Evolutionary conservation across 2,888 invertebrate species (phyloP).

Genomic region (Flexamia atlantica): DNA sequence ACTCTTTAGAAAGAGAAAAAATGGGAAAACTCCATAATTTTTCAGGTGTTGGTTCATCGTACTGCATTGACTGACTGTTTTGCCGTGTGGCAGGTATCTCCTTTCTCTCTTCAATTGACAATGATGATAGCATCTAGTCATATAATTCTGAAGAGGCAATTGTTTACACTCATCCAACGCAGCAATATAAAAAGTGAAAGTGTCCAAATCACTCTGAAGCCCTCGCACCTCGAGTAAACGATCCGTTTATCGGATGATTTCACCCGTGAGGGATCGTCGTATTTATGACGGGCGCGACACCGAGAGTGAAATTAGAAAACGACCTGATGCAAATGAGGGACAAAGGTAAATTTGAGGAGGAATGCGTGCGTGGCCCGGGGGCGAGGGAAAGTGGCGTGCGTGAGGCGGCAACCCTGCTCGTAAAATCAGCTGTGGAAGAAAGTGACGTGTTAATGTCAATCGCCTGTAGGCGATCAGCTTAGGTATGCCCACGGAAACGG

Average conservation of each 20-base stretch:
- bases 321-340: conserved; percentile 46
- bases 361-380: conserved; percentile 45
- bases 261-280: conserved; percentile 5
- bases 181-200: neutral
- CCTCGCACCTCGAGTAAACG: neutral
- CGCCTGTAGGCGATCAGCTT: conserved; percentile 23
- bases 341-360: conserved; percentile 55
- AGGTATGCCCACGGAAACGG: too few relatives aligned
- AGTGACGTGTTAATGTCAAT: conserved; percentile 38
- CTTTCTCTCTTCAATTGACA: too few relatives aligned
- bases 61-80: too few relatives aligned
- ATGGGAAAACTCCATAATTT: too few relatives aligned
- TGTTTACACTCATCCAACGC: too few relatives aligned
- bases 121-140: too few relatives aligned
- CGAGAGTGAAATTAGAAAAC: conserved; percentile 54
- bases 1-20: too few relatives aligned
- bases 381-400: conserved; percentile 47
- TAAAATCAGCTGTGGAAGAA: conserved; percentile 40
- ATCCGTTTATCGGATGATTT: conserved; percentile 3
- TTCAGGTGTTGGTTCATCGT: too few relatives aligned
- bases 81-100: too few relatives aligned
- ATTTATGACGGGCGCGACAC: conserved; percentile 37
- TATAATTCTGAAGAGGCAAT: too few relatives aligned
- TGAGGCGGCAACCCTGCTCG: conserved; percentile 22
- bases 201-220: neutral